Evolutionary conservation across 2,797 vertebrate genomes (phyloP), one percentile per base, ranked within the genome.

Genomic region (Holocentrus rufus): DNA sequence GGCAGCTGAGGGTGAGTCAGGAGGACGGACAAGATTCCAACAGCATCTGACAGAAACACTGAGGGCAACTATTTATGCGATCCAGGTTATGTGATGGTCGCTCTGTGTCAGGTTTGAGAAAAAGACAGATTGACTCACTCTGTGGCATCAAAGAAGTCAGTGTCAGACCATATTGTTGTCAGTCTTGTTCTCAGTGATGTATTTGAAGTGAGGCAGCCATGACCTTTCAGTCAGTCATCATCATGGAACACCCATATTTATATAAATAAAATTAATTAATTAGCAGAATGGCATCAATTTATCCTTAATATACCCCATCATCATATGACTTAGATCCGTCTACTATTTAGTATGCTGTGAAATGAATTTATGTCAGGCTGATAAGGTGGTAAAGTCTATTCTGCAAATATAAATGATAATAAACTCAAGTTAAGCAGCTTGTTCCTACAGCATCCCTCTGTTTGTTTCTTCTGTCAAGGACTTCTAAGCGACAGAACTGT

Each of bases 401-500:
- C 67, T 63, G 63, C 73, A 66, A 77, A 82, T 74, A 80, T 30
- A 60, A 74, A 62, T 31, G 70, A 75, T 54, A 63, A 9, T 64
- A 18, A 80, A 72, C 52, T 68, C 60, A 84, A 77, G 14, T 47
- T 47, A 47, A 47, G 81, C 34, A 52, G 44, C 59, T 80, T 74
- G 80, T 81, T 76, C 79, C 85, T 56, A 75, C 55, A 76, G 56
- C 23, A 1, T 76, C 42, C 14, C 55, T 71, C 54, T 80, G 69
- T 89, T 71, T 83, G 60, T 31, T 72, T 85, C 66, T 77, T 22
- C 34, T 53, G 22, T 15, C 53, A 64, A 99, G 98, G 96, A 34
- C 91, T 96, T 23, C 93, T 98, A 65, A 96, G 96, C 9, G 96
- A 99, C 86, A 94, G 92, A 60, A 97, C 96, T 0, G 93, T 98